These are phyloP conservation scores for Laticauda laticaudata DNA, from an alignment of 2,113 vertebrate genomes.

Conservation along the genomic window DNA sequence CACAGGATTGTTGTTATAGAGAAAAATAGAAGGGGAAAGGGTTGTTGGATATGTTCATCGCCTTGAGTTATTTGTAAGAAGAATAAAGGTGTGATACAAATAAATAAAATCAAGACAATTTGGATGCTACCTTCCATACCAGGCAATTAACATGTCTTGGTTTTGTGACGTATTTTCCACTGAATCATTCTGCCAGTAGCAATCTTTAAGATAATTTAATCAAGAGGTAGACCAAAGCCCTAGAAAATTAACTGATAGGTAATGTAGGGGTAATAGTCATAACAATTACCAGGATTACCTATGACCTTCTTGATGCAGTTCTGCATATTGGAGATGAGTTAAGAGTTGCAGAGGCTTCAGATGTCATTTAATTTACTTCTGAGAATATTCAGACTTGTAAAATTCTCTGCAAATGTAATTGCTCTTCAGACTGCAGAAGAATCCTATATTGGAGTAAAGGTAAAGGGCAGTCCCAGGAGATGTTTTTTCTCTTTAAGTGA, in stretches of 20 bases:
- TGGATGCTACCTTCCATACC: neutral
- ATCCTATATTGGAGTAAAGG: neutral
- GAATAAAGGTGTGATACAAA: neutral
- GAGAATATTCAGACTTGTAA: neutral
- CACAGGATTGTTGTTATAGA: neutral
- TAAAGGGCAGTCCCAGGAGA: neutral
- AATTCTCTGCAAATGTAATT: neutral
- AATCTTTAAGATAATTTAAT: neutral
- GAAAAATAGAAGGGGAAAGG: neutral
- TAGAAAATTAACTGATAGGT: neutral
- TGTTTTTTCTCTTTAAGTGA: neutral
- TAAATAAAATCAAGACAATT: neutral
- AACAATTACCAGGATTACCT: neutral
- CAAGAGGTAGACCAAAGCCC: neutral
- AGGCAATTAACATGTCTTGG: neutral
- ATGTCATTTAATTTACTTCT: neutral
- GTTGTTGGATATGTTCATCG: neutral
- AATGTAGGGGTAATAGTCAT: neutral
- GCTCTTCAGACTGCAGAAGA: neutral
- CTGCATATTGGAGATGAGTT: neutral
- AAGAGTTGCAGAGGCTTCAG: neutral
- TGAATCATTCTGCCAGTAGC: neutral
- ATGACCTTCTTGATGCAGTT: neutral
- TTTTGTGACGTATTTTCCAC: neutral
- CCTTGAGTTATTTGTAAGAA: neutral